Evolutionary conservation across 2,113 vertebrate species (phyloP), one percentile per base, ranked within the genome.

Genomic region (Vireo altiloquus): DNA sequence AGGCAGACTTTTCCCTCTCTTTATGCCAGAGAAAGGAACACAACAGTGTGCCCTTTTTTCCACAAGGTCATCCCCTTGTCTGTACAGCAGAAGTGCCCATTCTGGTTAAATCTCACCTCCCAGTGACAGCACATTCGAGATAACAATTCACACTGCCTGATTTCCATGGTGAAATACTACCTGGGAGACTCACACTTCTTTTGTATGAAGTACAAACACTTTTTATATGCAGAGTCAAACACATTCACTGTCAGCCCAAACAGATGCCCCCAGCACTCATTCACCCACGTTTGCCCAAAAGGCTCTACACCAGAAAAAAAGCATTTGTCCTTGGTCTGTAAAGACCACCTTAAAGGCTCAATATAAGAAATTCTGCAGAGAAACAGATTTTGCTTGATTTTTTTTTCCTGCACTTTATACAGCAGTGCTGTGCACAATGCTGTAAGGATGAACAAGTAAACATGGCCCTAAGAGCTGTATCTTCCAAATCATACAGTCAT

Each of bases 1-100:
- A 17, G 65, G 44, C 60, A 92, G 74, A 13, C 54, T 33, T 50
- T 44, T 9, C 49, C 27, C 22, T 10, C 42, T n/a, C 59, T 56
- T 31, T 40, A 50, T 74, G 40, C 37, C 40, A 24, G 39, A 0
- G 9, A 87, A 64, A 79, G 37, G 56, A 65, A 63, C 37, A n/a
- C 1, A 2, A 37, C 2, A 0, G 13, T 6, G 9, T 28, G 61
- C 33, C 37, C 7, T 22, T 66, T 42, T 65, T 31, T 42, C 44
- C 25, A 47, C 37, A 3, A 2, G 33, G 65, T 57, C 61, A 44
- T 19, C 40, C 74, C 60, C 60, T n/a, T 11, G 0, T 25, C 72
- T 40, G 17, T 28, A 76, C 17, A 52, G 54, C 46, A 70, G 18
- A 69, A 53, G 35, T 33, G 39, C 75, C 7, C 8, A 0, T 40